phyloP scores from a whole-genome alignment of 2,888 invertebrate genomes.

The Melanargia galathea region DNA sequence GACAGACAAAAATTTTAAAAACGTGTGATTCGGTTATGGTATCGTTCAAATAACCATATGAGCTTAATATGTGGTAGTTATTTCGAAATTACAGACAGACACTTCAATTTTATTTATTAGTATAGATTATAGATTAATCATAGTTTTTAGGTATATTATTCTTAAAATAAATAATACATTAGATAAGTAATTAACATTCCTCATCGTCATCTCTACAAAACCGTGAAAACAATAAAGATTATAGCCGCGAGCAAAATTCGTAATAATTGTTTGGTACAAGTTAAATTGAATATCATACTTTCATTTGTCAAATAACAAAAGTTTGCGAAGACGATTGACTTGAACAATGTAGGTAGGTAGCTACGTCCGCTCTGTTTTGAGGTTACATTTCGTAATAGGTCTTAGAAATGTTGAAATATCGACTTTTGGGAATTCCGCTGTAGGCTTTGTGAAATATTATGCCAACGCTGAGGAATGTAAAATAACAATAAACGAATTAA shows the following conservation, averaged over 20 bases:
- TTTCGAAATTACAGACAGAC: no score
- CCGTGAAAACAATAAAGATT: conserved; percentile 20
- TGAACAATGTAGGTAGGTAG: not conserved
- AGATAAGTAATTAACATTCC: no score
- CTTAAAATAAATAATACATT: no score
- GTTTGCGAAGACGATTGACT: conserved; percentile 20
- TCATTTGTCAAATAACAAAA: conserved; percentile 35
- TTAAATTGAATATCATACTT: conserved; percentile 35
- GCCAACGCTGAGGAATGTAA: not conserved
- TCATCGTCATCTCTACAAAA: conserved; percentile 10
- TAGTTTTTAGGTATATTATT: no score
- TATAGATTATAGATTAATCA: no score
- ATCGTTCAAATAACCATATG: no score
- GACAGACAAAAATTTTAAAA: no score
- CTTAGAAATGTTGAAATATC: not conserved
- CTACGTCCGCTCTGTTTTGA: not conserved
- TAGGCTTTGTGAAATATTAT: not conserved
- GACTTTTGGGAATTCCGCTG: not conserved
- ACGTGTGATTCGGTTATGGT: no score
- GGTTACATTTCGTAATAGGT: not conserved
- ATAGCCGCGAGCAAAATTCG: conserved; percentile 22
- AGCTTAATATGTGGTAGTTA: no score
- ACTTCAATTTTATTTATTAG: no score
- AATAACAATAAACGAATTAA: no score
- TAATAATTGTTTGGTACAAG: conserved; percentile 34